Base-by-base conservation (phyloP, 2,113 vertebrate species). In the Microtus ochrogaster region DNA sequence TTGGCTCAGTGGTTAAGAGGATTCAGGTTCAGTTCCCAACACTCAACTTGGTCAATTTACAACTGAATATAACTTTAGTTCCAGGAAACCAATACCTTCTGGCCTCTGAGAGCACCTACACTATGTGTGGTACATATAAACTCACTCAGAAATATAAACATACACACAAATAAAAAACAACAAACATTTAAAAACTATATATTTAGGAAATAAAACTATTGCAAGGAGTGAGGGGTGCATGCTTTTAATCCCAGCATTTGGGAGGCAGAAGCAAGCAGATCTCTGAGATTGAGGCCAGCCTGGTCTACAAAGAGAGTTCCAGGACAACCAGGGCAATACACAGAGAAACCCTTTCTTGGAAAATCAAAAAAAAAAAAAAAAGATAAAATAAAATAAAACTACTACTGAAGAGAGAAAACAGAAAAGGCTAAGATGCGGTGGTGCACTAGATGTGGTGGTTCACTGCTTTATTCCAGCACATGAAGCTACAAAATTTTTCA, bases 401-500 rank as follows among this genome's bases (percentile, higher is more conserved):
- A 47, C 24, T 76, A 26, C 28, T 78, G 76, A 30, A 87, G 76
- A 30, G 78, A 92, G 61, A 79, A 92, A 84, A 84, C 12, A 49
- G 84, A 10, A 47, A 76, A 76, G 41, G 7, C 72, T 22, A 58
- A 24, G 19, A 39, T 39, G 21, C 0, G 9, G 21, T 24, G n/a
- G 39, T 21, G 7, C 8, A 73, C 17, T 36, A 24, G 19, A 39
- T 39, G 9, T 12, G 39, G 21, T 41, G n/a, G 39, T 41, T 19
- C n/a, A 39, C 7, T 36, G 17, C 7, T 39, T 73, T 73, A 39
- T 73, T 19, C 8, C n/a, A 39, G n/a, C n/a, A 73, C 36, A 39
- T 5, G 82, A 96, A 95, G 92, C n/a, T 61, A 95, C 70, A 87
- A 92, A 95, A 61, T 44, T 87, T 36, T 88, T 58, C 17, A 44